Evolutionary conservation across 2,113 vertebrate species (phyloP), one percentile per base, ranked within the genome.

Genomic region (Scalopus aquaticus): DNA sequence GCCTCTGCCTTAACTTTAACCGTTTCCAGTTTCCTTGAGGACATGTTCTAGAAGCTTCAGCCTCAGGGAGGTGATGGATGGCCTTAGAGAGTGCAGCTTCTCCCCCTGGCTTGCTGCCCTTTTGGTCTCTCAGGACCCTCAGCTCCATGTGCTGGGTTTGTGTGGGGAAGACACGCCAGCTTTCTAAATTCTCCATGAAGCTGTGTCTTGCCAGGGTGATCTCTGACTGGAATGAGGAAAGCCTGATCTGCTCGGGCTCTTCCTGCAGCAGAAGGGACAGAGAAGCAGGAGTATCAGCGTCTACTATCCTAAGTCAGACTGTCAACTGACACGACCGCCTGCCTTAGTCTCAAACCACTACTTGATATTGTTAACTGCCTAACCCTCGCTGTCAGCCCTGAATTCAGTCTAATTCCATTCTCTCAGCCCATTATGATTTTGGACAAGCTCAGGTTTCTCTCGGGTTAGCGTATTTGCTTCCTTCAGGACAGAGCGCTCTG

Each of bases 1-100:
- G 69, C 67, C 69, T 74, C 54, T 82, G 35, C 70, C 51, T 85
- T 51, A 24, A 49, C 46, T 94, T 85, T 73, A 70, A 67, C 88
- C 72, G 83, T 64, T 80, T 91, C 74, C 12, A 74, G 35, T 44
- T 84, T 89, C 79, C 94, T 74, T 81, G 44, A 79, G 58, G 80
- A 67, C 81, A 26, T 56, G 56, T 94, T 95, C 90, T 94, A 91
- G 83, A 96, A 76, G 58, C 73, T 90, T 95, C 70, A 64, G 72
- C 80, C 30, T n/a, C 37, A 60, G 58, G 56, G 49, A 81, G 73
- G 46, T 35, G 67, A 70, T 9, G 2, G 16, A 11, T 67, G 81
- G 28, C 39, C 73, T 87, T 79, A 42, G 12, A n/a, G 32, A 7
- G 73, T 79, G 20, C 32, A 32, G 26, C 30, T 82, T 32, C 60